Conservation (phyloP, 2,888 invertebrate species). For the Tenthredo notha region DNA sequence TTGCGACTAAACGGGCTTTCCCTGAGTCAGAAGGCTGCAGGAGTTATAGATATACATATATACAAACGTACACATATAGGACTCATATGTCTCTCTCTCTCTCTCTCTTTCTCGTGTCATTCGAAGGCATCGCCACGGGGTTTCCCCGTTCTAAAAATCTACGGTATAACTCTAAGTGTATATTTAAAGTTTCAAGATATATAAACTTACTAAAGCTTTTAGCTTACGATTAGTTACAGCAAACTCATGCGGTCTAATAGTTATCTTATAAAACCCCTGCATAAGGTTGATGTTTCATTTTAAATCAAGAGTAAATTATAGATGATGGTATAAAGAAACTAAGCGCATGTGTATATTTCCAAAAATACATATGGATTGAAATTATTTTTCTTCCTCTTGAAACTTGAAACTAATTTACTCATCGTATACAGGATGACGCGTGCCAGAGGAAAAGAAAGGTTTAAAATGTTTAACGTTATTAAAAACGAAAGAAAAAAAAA, state of each 20-base stretch:
- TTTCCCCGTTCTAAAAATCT: constrained; percentile 8
- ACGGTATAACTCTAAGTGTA: neutral
- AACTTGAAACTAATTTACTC: neutral
- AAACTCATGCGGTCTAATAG: neutral
- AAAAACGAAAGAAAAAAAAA: neutral
- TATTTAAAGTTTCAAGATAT: neutral
- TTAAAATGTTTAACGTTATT: neutral
- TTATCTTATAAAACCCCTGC: neutral
- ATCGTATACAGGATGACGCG: neutral
- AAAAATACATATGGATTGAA: neutral
- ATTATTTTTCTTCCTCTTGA: neutral
- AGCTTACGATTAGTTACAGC: neutral
- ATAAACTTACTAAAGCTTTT: neutral
- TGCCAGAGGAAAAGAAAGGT: neutral
- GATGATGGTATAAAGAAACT: too few species aligned
- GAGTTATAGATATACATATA: neutral
- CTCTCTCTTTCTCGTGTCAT: neutral
- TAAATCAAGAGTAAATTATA: neutral
- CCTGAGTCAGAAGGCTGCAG: constrained; percentile 2
- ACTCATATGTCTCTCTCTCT: neutral
- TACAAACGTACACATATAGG: neutral
- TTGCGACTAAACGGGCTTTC: constrained; percentile 34
- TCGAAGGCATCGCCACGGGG: constrained; percentile 29
- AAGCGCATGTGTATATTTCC: neutral
- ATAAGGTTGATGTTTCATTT: too few species aligned